phyloP scores from a whole-genome alignment of 2,797 vertebrate genomes.

The Rhabdomys pumilio region DNA sequence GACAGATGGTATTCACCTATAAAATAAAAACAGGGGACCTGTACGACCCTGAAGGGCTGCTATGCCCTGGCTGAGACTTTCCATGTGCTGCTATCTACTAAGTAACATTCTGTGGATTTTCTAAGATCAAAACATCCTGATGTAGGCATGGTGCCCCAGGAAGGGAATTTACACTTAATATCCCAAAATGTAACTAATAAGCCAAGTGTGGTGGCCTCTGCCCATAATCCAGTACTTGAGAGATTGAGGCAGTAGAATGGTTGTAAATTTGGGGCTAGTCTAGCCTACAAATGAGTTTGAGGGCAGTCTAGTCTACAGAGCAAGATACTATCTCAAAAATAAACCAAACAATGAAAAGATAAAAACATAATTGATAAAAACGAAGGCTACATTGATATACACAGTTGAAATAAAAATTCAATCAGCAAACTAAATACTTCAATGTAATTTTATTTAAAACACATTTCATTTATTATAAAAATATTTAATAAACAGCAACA shows the following conservation, averaged over 20 bases:
- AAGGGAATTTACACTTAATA: no score
- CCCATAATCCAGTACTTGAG: background rate
- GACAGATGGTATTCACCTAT: no score
- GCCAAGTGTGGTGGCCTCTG: background rate
- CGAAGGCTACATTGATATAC: background rate
- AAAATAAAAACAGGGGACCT: no score
- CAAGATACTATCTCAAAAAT: background rate
- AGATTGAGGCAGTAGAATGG: background rate
- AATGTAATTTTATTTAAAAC: background rate
- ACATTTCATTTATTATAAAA: background rate
- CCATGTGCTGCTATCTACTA: no score
- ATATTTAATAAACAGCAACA: background rate
- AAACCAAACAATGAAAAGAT: background rate
- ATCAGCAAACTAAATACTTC: background rate
- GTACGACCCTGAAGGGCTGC: no score
- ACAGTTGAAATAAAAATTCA: background rate
- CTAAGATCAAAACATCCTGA: no score
- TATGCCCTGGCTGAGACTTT: no score
- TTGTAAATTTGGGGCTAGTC: no score
- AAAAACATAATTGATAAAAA: background rate
- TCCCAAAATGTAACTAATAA: background rate
- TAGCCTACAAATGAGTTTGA: background rate
- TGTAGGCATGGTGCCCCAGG: no score
- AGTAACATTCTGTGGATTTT: no score
- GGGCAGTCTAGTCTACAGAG: background rate